Conservation (phyloP, 2,113 vertebrate species). For the human region DNA sequence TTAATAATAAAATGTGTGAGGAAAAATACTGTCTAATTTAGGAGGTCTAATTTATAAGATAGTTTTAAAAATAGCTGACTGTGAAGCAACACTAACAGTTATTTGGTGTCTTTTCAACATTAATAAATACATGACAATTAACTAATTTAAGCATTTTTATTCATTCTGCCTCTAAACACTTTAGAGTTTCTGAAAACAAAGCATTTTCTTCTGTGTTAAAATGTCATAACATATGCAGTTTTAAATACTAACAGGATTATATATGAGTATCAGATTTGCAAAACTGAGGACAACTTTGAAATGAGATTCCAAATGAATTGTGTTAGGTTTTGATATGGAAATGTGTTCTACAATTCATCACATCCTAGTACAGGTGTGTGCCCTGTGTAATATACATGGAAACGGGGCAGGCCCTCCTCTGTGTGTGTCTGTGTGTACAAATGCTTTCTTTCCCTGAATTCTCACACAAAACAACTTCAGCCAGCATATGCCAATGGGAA, state of each 20-base stretch:
- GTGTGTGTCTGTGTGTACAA: no score
- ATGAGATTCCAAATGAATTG: not conserved
- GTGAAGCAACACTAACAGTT: not conserved
- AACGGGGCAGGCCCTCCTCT: rapidly evolving
- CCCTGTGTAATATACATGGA: rapidly evolving
- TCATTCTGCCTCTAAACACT: not conserved
- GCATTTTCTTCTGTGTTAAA: not conserved
- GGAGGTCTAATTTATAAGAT: not conserved
- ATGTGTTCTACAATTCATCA: not conserved
- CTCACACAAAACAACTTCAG: no score
- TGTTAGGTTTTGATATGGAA: not conserved
- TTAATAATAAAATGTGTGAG: not conserved
- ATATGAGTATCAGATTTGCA: not conserved
- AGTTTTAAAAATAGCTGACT: not conserved
- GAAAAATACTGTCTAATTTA: not conserved
- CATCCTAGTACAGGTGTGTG: not conserved
- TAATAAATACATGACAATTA: not conserved
- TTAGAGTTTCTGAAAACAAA: not conserved
- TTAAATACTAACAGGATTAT: no score
- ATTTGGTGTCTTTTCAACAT: not conserved
- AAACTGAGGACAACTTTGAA: not conserved
- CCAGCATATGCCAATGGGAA: rapidly evolving
- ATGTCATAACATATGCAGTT: not conserved
- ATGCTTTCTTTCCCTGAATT: rapidly evolving
- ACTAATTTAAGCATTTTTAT: not conserved